These are phyloP conservation scores for Drosophila pallidifrons DNA, from an alignment of 1,140 invertebrate genomes.

Conservation along the genomic window DNA sequence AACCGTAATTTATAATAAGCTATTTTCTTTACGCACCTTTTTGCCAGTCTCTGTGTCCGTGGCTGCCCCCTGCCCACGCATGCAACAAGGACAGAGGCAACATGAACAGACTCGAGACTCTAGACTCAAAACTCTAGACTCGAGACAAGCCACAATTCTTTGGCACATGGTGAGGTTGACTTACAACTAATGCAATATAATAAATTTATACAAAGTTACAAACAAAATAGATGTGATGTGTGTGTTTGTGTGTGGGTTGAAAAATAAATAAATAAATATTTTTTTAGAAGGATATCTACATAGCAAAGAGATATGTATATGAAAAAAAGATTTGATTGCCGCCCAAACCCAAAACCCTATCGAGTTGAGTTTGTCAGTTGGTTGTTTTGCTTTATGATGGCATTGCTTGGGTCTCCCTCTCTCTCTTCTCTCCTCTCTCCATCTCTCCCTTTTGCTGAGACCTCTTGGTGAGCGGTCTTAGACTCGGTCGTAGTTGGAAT, in stretches of 20 bases:
- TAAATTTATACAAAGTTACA: slow-evolving; percentile 82
- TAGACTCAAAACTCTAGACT: slow-evolving; percentile 35
- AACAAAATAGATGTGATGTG: slow-evolving; percentile 58
- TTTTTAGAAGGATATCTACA: slow-evolving; percentile 74
- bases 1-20: slow-evolving; percentile 79
- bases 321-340: slow-evolving; percentile 42
- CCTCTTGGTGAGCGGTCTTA: slow-evolving; percentile 3
- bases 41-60: slow-evolving; percentile 11
- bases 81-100: slow-evolving; percentile 18
- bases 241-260: slow-evolving; percentile 59
- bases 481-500: background rate
- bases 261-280: slow-evolving; percentile 83
- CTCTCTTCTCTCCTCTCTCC: background rate
- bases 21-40: slow-evolving; percentile 73
- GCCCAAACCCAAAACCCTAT: slow-evolving; percentile 37
- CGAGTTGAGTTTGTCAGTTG: slow-evolving; percentile 60
- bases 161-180: slow-evolving; percentile 55
- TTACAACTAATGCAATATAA: slow-evolving; percentile 83
- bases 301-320: background rate
- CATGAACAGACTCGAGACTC: slow-evolving; percentile 24
- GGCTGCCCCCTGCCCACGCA: slow-evolving; percentile 59
- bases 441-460: background rate
- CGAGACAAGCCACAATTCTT: slow-evolving; percentile 45
- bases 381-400: slow-evolving; percentile 74
- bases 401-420: slow-evolving; percentile 35